Evolutionary conservation across 2,797 vertebrate genomes (phyloP), one percentile per base, ranked within the genome.

Genomic region (Notolabrus celidotus): DNA sequence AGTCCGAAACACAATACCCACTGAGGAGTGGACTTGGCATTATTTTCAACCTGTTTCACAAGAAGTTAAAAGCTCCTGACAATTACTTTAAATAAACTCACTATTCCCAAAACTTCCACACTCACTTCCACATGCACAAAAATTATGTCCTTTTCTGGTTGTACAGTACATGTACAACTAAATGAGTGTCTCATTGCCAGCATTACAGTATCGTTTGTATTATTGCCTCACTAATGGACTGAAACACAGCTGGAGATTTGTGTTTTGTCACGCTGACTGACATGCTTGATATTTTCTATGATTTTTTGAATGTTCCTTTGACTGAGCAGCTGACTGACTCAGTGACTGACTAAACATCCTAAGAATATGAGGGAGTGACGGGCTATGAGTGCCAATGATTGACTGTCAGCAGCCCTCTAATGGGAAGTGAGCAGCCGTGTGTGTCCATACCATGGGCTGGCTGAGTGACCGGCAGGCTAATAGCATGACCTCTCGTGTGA

Each of bases 141-240:
- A n/a, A n/a, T n/a, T n/a, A n/a, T n/a, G n/a, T n/a, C n/a, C n/a
- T n/a, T n/a, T n/a, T n/a, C n/a, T n/a, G n/a, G n/a, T n/a, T n/a
- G n/a, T n/a, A 27, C 3, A 3, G 25, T 27, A 5, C 3, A 25
- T 27, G 25, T 27, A 3, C 27, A n/a, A 11, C 22, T 67, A 49
- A 64, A 34, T 29, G 10, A 55, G 38, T 22, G 25, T 29, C 23
- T 63, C 43, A 69, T 70, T 64, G 66, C 52, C 5, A 33, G 27
- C 60, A 11, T 72, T 42, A 4, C n/a, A 58, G 52, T 52, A 51
- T 63, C 47, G 70, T 49, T 52, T 33, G 39, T 69, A 42, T 58
- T 57, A 78, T 51, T 75, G 60, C 31, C n/a, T 60, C 1, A 14
- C 65, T 72, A 81, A 83, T 81, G 79, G 70, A 62, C 60, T 61